Evolutionary conservation across 2,797 vertebrate species (phyloP), one percentile per base, ranked within the genome.

Genomic region (Vipera latastei): DNA sequence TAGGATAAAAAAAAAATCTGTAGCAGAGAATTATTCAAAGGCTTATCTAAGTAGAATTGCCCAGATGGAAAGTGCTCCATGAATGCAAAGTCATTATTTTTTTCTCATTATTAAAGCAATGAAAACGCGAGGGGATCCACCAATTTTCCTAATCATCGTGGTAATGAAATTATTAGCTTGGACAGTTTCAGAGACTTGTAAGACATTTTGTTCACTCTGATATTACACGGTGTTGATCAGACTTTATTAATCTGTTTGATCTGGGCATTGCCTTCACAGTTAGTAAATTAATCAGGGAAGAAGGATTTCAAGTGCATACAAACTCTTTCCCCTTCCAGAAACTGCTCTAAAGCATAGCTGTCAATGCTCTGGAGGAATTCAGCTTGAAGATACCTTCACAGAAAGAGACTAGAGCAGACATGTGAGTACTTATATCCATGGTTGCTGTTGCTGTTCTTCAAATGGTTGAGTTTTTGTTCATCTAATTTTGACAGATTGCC

Each of bases 51-150:
- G 0, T 0, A 89, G 89, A 87, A 73, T 57, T 55, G 86, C 26
- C 94, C 87, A 16, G 25, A 51, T 9, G 89, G 38, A 87, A 92
- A 18, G 0, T 91, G 56, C 92, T 89, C n/a, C 7, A 78, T 22
- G 0, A 89, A 57, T n/a, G 14, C 78, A 18, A 4, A 93, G 2
- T 92, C 28, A 90, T 38, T 91, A 28, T 95, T 94, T 86, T 94
- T 51, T 73, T 86, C 87, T 91, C 60, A 65, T 92, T 91, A 89
- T 89, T 92, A 73, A 90, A 92, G 60, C 93, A 89, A 69, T 28
- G 73, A 20, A 65, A 89, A 78, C 61, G 2, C 38, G 88, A 88
- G 2, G 89, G 73, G 91, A 1, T 91, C 57, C 89, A 90, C 28
- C 1, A 56, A 0, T 2, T 48, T 48, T 92, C 95, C 89, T 89